Percentiles rank a stretch among this genome's conserved stretches.
These are phyloP conservation scores for Sarcophaga rosellei DNA, from an alignment of 2,888 invertebrate species.

Conservation along the genomic window DNA sequence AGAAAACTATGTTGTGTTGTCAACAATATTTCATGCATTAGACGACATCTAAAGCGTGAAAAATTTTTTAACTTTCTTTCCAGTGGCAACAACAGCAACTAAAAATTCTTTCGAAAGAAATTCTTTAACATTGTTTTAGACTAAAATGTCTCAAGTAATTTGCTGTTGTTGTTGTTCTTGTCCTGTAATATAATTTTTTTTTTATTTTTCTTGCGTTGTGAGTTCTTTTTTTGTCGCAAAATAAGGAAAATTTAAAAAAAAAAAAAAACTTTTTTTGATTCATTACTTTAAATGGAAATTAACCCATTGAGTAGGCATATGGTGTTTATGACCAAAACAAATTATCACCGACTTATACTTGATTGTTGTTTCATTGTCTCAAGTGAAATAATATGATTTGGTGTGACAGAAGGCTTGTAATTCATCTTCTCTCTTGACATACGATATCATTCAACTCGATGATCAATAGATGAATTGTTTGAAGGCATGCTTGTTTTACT, in stretches of 20 bases:
- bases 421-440: too few relatives aligned
- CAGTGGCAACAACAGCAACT: background rate
- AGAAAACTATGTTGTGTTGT: constrained; percentile 16
- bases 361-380: too few relatives aligned
- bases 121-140: background rate
- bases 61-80: background rate
- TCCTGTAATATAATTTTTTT: background rate
- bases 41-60: constrained; percentile 7
- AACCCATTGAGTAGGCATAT: constrained; percentile 5
- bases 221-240: background rate
- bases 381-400: too few relatives aligned
- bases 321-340: too few relatives aligned
- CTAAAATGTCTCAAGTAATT: background rate
- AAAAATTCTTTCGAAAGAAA: constrained; percentile 22
- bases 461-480: too few relatives aligned
- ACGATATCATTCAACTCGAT: too few relatives aligned
- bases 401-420: too few relatives aligned
- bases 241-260: constrained; percentile 3
- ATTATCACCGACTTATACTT: too few relatives aligned
- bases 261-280: background rate
- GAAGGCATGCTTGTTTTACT: too few relatives aligned
- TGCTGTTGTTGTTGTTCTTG: background rate
- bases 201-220: background rate
- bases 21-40: constrained; percentile 50
- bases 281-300: constrained; percentile 17